These are phyloP conservation scores for Ochotona curzoniae DNA, from an alignment of 2,113 vertebrate genomes.

Conservation along the genomic window DNA sequence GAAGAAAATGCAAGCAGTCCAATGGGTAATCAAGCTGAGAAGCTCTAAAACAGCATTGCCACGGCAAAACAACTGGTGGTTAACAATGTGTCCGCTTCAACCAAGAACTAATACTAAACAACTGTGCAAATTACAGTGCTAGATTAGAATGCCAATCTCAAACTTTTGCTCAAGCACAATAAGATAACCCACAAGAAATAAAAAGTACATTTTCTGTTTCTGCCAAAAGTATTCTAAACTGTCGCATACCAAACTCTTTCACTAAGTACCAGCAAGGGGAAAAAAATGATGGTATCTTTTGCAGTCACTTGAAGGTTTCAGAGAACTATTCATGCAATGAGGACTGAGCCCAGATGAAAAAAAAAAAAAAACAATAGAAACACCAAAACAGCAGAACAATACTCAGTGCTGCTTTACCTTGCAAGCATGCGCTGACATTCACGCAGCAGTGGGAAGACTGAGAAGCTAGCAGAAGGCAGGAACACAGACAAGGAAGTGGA, in stretches of 20 bases:
- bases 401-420: slow-evolving; percentile 51
- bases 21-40: slow-evolving; percentile 58
- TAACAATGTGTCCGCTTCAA: neutral
- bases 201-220: slow-evolving; percentile 46
- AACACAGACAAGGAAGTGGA: slow-evolving; percentile 62
- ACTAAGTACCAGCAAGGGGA: slow-evolving; percentile 53
- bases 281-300: neutral
- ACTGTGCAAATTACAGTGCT: neutral
- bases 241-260: slow-evolving; percentile 37
- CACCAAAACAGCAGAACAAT: slow-evolving; percentile 18
- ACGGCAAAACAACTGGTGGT: neutral
- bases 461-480: slow-evolving; percentile 54
- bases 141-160: neutral
- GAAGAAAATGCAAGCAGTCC: slow-evolving; percentile 63
- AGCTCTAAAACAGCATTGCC: slow-evolving; percentile 5
- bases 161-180: slow-evolving; percentile 37
- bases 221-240: slow-evolving; percentile 31
- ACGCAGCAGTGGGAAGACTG: slow-evolving; percentile 59
- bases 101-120: neutral
- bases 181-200: neutral
- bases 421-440: neutral
- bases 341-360: slow-evolving; percentile 20
- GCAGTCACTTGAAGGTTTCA: slow-evolving; percentile 23
- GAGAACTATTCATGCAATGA: slow-evolving; percentile 27
- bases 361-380: slow-evolving; percentile 39